Percentiles rank a stretch among this genome's conserved stretches.
Evolutionary conservation across 2,113 vertebrate genomes (phyloP).

Genomic region (Vulpes vulpes): DNA sequence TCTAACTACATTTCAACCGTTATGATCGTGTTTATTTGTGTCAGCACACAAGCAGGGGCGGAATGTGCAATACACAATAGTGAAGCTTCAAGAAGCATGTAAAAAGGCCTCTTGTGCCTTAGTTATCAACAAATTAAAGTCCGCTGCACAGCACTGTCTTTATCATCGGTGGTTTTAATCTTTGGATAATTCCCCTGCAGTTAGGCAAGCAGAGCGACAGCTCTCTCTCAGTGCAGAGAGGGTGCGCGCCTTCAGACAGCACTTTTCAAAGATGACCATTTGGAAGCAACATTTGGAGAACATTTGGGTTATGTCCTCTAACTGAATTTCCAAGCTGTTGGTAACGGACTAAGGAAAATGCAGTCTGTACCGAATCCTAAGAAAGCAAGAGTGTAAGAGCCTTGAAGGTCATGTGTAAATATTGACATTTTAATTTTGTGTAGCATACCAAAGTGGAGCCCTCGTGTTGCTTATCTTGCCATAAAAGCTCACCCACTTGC

Average conservation of each 20-base stretch:
- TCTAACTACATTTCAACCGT: constrained; percentile 90
- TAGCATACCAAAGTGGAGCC: constrained; percentile 87
- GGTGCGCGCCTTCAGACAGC: constrained; percentile 84
- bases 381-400: constrained; percentile 87
- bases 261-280: constrained; percentile 90
- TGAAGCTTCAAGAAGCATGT: constrained; percentile 80
- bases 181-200: constrained; percentile 80
- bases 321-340: constrained; percentile 94
- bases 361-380: constrained; percentile 91
- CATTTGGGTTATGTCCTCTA: constrained; percentile 94
- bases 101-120: constrained; percentile 84
- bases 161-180: constrained; percentile 84
- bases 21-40: constrained; percentile 90
- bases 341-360: constrained; percentile 90
- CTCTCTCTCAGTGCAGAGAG: constrained; percentile 83
- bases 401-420: constrained; percentile 92
- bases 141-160: constrained; percentile 79
- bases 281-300: constrained; percentile 93
- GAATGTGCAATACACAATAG: constrained; percentile 84
- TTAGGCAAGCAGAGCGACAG: constrained; percentile 70
- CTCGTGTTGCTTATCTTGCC: constrained; percentile 85
- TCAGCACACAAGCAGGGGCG: constrained; percentile 85
- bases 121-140: constrained; percentile 86
- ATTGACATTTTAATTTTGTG: constrained; percentile 91
- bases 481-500: constrained; percentile 81